Evolutionary conservation across 2,113 vertebrate genomes (phyloP), one percentile per base, ranked within the genome.

Genomic region (Myiagra hebetior): DNA sequence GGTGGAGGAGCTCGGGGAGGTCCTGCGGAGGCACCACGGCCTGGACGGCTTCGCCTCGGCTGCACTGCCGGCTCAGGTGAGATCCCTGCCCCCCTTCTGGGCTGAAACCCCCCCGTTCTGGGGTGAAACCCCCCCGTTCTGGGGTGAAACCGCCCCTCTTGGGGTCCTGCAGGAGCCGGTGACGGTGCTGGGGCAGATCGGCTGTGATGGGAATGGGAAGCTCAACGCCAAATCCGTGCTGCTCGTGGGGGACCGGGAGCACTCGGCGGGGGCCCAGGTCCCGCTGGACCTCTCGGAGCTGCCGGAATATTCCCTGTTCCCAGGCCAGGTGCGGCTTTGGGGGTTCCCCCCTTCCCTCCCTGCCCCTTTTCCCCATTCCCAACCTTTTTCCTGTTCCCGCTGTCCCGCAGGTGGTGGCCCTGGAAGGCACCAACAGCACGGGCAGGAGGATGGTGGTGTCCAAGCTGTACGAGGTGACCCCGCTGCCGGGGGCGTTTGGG

Each of bases 191-290:
- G 99, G 99, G 13, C 98, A 98, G 78, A 97, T 99, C 27, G 97
- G 98, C 78, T 99, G 99, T 3, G 99, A 99, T 55, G 97, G 99
- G 70, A 99, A 99, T 0, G 99, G 99, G 47, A 99, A 99, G 88
- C 98, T 99, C 31, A 99, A 99, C 19, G 94, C 97, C 46, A 98
- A 99, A 24, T 99, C 99, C 0, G 98, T 99, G 44, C 92, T 99
- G 76, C 91, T 99, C 20, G 98, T 99, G 93, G 98, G 99, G 0
- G 98, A 99, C 73, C 97, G 96, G 30, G 98, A 99, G 10, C 98
- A 96, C 21, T 98, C 98, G 1, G 98, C 97, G 0, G 99, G 99
- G 1, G 97, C 97, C 27, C 98, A 96, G 6, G 41, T 98, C 76
- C 99, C 95, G 2, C 98, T 70, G 72, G 99, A 95, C 72, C 87